These are phyloP conservation scores for Temnothorax ravouxi DNA, from an alignment of 2,888 invertebrate genomes.

Conservation along the genomic window DNA sequence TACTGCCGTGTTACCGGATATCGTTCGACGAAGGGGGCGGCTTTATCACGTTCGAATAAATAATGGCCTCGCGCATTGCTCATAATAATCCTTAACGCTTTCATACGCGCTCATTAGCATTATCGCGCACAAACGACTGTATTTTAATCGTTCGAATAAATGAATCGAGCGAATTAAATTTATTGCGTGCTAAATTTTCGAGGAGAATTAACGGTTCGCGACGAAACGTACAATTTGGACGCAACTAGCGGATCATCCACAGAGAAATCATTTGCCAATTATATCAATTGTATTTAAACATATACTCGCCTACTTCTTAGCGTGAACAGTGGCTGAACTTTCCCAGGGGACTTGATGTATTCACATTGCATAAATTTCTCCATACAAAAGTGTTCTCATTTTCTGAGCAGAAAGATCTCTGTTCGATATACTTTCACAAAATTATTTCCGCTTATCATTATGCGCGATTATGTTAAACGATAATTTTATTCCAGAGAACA, in stretches of 20 bases:
- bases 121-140: constrained; percentile 1
- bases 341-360: constrained; percentile 50
- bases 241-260: not conserved
- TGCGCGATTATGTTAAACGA: not conserved
- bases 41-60: constrained; percentile 55
- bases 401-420: constrained; percentile 4
- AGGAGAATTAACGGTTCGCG: constrained; percentile 2
- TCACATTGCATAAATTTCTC: constrained; percentile 44
- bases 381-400: constrained; percentile 7
- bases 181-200: constrained; percentile 12
- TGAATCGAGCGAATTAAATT: constrained; percentile 22
- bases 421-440: not conserved
- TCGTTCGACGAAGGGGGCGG: constrained; percentile 5
- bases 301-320: not conserved
- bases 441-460: not conserved
- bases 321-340: constrained; percentile 47
- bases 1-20: constrained; percentile 13
- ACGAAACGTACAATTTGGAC: not conserved
- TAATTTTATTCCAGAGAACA: not conserved
- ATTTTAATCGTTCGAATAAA: constrained; percentile 18
- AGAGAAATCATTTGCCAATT: constrained; percentile 56
- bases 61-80: constrained; percentile 14
- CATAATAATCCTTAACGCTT: constrained; percentile 37
- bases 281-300: constrained; percentile 52
- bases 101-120: constrained; percentile 32